Evolutionary conservation across 1,140 invertebrate genomes (phyloP).

Genomic region (Sycophaga agraensis): DNA sequence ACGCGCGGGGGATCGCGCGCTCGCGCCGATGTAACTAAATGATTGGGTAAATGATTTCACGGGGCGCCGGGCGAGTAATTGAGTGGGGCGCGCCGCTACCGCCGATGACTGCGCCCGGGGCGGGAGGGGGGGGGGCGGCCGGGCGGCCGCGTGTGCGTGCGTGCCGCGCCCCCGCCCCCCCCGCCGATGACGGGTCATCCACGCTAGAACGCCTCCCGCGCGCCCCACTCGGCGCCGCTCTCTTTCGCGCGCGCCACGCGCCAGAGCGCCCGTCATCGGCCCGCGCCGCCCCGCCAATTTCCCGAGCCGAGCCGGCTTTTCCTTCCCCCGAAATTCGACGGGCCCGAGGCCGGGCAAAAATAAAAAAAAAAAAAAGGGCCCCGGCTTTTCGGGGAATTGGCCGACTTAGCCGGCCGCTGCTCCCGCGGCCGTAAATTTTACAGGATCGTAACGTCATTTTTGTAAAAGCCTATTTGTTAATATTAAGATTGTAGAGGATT

Average conservation of each 20-base stretch:
- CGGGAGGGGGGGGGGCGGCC: not conserved
- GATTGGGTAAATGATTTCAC: slow-evolving; percentile 61
- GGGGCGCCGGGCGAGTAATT: slow-evolving; percentile 58
- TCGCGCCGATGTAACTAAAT: slow-evolving; percentile 59
- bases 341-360: not conserved
- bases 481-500: slow-evolving; percentile 3
- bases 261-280: slow-evolving; percentile 44
- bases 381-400: too few species aligned
- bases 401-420: too few species aligned
- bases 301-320: too few species aligned
- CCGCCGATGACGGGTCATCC: slow-evolving; percentile 60
- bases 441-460: slow-evolving; percentile 3
- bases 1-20: slow-evolving; percentile 42
- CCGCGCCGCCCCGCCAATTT: slow-evolving; percentile 36
- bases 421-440: not conserved
- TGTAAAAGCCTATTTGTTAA: not conserved
- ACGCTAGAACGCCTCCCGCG: slow-evolving; percentile 51
- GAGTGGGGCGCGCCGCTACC: slow-evolving; percentile 47
- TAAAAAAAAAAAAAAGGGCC: not conserved
- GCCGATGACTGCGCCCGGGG: slow-evolving; percentile 49
- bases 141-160: too few species aligned
- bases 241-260: slow-evolving; percentile 35
- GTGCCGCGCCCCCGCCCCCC: slow-evolving; percentile 33
- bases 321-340: too few species aligned
- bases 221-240: slow-evolving; percentile 18